phyloP scores from a whole-genome alignment of 2,888 invertebrate species.

The Rotaria sp. region DNA sequence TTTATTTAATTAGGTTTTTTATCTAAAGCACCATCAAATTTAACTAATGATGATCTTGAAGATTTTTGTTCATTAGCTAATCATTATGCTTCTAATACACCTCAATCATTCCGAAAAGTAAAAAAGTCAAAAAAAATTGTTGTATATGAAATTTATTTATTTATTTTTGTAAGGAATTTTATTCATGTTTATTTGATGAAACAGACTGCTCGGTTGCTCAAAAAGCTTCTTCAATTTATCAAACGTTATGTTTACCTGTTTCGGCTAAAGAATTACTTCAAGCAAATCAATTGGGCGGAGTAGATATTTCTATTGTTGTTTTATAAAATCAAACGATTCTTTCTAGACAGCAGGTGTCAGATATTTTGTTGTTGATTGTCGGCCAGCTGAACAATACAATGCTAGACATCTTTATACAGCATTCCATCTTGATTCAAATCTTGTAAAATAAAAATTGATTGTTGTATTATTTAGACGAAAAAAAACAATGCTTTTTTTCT shows the following conservation, averaged over 20 bases:
- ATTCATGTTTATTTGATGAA: slow-evolving; percentile 3
- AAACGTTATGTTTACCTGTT: slow-evolving; percentile 89
- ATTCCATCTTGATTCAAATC: slow-evolving; percentile 89
- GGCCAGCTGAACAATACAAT: slow-evolving; percentile 92
- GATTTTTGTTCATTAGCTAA: slow-evolving; percentile 95
- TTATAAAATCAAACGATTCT: background rate
- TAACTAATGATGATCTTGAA: slow-evolving; percentile 68
- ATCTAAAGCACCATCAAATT: slow-evolving; percentile 24
- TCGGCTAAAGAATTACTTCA: slow-evolving; percentile 83
- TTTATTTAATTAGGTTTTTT: slow-evolving; percentile 23
- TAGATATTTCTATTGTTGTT: slow-evolving; percentile 34
- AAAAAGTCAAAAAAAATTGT: slow-evolving; percentile 36
- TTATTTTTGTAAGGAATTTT: background rate
- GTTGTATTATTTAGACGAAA: too few relatives aligned
- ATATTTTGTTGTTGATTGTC: slow-evolving; percentile 91
- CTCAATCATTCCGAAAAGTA: slow-evolving; percentile 78
- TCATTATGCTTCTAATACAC: slow-evolving; percentile 85
- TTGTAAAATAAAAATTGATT: slow-evolving; percentile 58
- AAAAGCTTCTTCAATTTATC: slow-evolving; percentile 60
- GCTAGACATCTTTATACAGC: slow-evolving; percentile 91
- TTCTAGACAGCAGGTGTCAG: slow-evolving; percentile 48
- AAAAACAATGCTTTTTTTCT: background rate
- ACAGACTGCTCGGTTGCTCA: background rate
- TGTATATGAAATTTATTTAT: background rate
- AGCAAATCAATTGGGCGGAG: slow-evolving; percentile 46